Evolutionary conservation across 2,113 vertebrate species (phyloP).

Genomic region (Sciurus niger): DNA sequence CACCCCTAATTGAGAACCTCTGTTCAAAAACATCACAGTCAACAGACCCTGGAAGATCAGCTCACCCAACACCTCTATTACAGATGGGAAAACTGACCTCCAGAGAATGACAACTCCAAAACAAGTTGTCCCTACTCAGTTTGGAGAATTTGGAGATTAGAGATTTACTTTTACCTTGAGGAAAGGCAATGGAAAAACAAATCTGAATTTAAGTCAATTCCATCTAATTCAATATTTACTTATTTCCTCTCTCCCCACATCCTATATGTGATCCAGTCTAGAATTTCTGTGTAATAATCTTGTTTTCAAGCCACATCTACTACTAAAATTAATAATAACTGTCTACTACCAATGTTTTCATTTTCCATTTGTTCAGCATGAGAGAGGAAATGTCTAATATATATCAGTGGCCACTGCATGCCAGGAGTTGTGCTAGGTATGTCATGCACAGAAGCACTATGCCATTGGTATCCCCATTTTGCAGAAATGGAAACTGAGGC

Average conservation of each 20-base stretch:
- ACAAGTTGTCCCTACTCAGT: not conserved
- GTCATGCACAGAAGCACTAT: not conserved
- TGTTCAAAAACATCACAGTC: not conserved
- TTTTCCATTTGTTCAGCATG: not conserved
- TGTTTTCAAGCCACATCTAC: not conserved
- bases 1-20: not conserved
- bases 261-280: not conserved
- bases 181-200: not conserved
- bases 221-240: not conserved
- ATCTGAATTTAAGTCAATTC: slow-evolving; percentile 1
- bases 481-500: not conserved
- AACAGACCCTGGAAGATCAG: not conserved
- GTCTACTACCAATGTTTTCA: not conserved
- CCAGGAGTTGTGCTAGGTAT: not conserved
- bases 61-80: not conserved
- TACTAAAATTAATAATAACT: not conserved
- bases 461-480: not conserved
- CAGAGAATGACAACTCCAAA: not conserved
- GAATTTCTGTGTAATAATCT: not conserved
- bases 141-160: not conserved
- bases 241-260: not conserved
- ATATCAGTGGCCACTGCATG: not conserved
- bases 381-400: not conserved
- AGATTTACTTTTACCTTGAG: not conserved
- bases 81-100: not conserved